Conservation (phyloP, 1,140 invertebrate genomes). For the Bombus affinis region DNA sequence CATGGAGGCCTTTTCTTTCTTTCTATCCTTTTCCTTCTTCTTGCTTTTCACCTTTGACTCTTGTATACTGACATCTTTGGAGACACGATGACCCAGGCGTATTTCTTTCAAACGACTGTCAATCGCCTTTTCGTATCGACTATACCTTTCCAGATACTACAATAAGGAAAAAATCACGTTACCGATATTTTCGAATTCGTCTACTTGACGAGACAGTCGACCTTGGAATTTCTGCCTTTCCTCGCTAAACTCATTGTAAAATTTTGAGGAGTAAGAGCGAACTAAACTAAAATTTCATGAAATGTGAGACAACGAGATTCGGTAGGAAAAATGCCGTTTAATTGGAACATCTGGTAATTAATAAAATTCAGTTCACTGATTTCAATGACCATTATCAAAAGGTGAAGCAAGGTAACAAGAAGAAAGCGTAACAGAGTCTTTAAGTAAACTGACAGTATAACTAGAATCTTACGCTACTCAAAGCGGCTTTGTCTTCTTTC, state of each 20-base stretch:
- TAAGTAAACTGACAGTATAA: too few species aligned
- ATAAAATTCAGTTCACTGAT: neutral
- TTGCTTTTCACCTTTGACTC: constrained; percentile 36
- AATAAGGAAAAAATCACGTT: neutral
- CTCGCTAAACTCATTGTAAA: neutral
- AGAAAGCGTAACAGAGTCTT: too few species aligned
- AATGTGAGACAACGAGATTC: neutral
- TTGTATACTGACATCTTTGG: neutral
- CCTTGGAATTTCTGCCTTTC: too few species aligned
- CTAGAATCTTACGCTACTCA: constrained; percentile 86
- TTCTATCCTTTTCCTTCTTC: neutral
- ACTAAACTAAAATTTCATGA: too few species aligned
- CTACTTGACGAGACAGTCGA: neutral
- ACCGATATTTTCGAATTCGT: neutral
- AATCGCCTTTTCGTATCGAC: constrained; percentile 71
- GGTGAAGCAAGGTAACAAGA: neutral
- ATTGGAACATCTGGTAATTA: neutral
- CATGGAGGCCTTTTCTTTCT: constrained; percentile 15
- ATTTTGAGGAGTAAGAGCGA: neutral
- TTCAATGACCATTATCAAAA: too few species aligned
- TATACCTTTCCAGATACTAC: constrained; percentile 74
- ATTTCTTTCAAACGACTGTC: constrained; percentile 74
- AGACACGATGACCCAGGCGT: constrained; percentile 37
- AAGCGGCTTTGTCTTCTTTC: constrained; percentile 91
- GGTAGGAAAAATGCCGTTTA: neutral